A percentile compares a stretch with the other conserved stretches of the same genome.
Conservation (phyloP, 92 coral and sea anemone species). For the Umimayanthus chanpuru region DNA sequence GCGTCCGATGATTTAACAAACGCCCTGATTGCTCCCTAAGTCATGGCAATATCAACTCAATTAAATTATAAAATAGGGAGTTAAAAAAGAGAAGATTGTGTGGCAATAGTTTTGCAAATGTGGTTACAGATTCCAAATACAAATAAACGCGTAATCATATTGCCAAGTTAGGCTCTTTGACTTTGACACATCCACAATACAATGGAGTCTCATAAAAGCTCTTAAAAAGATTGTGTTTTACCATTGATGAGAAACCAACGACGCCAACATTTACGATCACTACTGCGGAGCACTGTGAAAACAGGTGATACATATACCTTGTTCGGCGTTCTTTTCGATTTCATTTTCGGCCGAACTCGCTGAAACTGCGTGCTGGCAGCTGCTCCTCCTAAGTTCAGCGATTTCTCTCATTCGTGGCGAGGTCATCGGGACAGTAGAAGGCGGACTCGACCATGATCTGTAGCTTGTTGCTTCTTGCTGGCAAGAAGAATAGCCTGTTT, state of each 20-base stretch:
- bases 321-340: slow-evolving; percentile 1
- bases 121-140: not conserved
- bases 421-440: slow-evolving; percentile 17
- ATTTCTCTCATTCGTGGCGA: slow-evolving; percentile 37
- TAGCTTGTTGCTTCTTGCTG: slow-evolving; percentile 17
- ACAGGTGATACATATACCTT: slow-evolving; percentile 5
- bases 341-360: slow-evolving; percentile 6
- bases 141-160: not conserved
- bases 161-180: too few relatives aligned
- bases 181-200: not conserved
- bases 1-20: not conserved
- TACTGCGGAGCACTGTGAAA: not conserved
- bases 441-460: slow-evolving; percentile 23
- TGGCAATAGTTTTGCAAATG: not conserved
- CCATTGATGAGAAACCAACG: too few relatives aligned
- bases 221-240: too few relatives aligned
- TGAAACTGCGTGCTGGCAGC: slow-evolving; percentile 29
- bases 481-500: slow-evolving; percentile 31
- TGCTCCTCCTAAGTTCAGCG: slow-evolving; percentile 27
- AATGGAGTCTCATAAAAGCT: too few relatives aligned
- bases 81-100: not conserved
- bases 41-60: not conserved
- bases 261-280: not conserved
- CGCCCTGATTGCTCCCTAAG: not conserved
- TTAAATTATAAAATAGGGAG: not conserved